Evolutionary conservation across 2,797 vertebrate genomes (phyloP), one percentile per base, ranked within the genome.

Genomic region (Myripristis jacobus): DNA sequence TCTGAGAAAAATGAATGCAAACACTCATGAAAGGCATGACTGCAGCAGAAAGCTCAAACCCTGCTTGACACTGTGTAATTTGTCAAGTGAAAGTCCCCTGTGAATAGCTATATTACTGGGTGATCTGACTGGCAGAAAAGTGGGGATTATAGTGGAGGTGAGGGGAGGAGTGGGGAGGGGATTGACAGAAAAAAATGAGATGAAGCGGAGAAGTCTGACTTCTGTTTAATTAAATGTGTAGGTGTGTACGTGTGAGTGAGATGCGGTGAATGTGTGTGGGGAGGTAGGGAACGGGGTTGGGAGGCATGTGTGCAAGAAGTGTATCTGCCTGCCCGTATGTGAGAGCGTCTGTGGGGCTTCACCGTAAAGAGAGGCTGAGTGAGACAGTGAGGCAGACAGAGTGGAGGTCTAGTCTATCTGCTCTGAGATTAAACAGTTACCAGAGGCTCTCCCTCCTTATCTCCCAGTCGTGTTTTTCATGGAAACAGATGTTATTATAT

Each of bases 401-500:
- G 57, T 0, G 0, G 19, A 75, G 9, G 73, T 77, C 51, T 50
- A 34, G 57, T 64, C 66, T 54, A 55, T 78, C 79, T 73, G 68
- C 69, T 65, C 57, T 64, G 52, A 25, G 50, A 79, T 77, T 62
- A 84, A 83, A 85, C 77, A 74, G 52, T 80, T 73, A 75, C 63
- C 83, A 78, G 73, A 81, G 71, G 76, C 76, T 67, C 27, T 65
- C 19, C 2, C 52, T 61, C 22, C 55, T 70, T 82, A 83, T 90
- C 83, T 78, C 38, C 56, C 24, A 36, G 73, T 81, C 21, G 0
- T 55, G 60, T 51, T 75, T 70, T 69, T 76, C 58, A 57, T 82
- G 76, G 71, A 86, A 79, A 86, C 67, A 86, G 76, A 76, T 87
- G n/a, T 73, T 73, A 76, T 84, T 76, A 67, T 72, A 80, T 82